Base-by-base conservation (phyloP, 1,140 invertebrate genomes). In the Drosophila pandora region DNA sequence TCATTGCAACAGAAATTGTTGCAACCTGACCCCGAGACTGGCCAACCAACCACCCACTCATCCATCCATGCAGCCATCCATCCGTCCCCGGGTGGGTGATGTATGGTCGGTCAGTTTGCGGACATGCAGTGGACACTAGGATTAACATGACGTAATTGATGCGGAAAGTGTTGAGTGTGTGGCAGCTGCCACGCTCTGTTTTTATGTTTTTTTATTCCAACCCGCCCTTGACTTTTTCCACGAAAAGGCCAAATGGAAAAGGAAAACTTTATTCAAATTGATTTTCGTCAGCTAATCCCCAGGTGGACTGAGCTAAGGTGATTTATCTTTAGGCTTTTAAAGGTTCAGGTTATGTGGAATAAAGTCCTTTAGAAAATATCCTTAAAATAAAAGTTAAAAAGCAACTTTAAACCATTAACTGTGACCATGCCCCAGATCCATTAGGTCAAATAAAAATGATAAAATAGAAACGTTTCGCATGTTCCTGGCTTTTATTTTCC, bases 41-140 rank as follows among this genome's bases (percentile, higher is more conserved):
- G 21, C 41, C 41, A 43, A 6, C 41, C 41, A 43, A 17, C 32
- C 56, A 58, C 10, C 52, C 56, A 34, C 30, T 22, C 59, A 34
- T 21, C 45, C 52, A 21, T 28, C 12, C 39, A 22, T 8, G 9
- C 22, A 39, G 25, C 32, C 64, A 48, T 47, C 17, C 25, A 13
- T 37, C 3, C 47, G 59, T 63, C 67, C 63, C 63, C 61, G 54
- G 34, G 60, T 57, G 34, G 69, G 80, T 89, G 85, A 89, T 90
- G 85, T 89, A 89, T 89, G 85, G 83, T 90, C 83, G 88, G 88
- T 90, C 88, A 90, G 79, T 76, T 90, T 90, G 88, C 88, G 88
- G 88, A 90, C 88, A 90, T 74, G 79, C 79, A 90, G 88, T 90
- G 88, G 88, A 90, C 88, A 90, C 79, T 87, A 63, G 85, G 85